Base-by-base conservation (phyloP, 2,888 invertebrate genomes). In the Acronicta aceris region DNA sequence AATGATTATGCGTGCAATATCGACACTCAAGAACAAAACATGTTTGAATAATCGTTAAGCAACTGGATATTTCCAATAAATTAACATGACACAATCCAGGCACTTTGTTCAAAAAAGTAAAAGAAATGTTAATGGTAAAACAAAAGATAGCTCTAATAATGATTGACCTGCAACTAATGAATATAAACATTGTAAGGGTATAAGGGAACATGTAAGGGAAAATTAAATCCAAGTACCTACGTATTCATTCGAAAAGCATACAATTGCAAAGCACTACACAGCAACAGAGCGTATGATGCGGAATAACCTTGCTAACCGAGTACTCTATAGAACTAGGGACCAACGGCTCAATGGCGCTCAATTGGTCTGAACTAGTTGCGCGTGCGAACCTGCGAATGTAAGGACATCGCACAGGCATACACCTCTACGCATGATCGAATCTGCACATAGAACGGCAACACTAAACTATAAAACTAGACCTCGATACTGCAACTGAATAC, bases 351-450 rank as follows among this genome's bases (percentile, higher is more conserved):
- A 92, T 92, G 89, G 85, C 89, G 82, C 79, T 90, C 93, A 94
- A 94, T 94, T 94, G 93, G 88, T 86, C 85, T 85, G 89, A 90
- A 88, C 90, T 92, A 92, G 89, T 89, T 91, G 88, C 83, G 88
- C 88, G 87, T 89, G 90, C 90, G 89, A 92, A 91, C 88, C 89
- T 89, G 82, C 78, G 79, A 72, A 79, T 80, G 82, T 85, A 88
- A 88, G 87, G 87, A 86, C 86, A 77, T 71, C 83, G 81, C 80
- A 81, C 79, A 56, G 56, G 65, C 65, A 48, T 56, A 74, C 57
- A 82, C 74, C 73, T 76, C 57, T 71, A 76, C 75, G 77, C 81
- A 81, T 79, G 76, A 65, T 54, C 74, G 74, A 69, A 46, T 74
- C 65, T 21, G 21, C 68, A 79, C 64, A 70, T 62, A 78, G 58